Percentiles rank a stretch among this genome's conserved stretches.
Evolutionary conservation across 2,888 invertebrate genomes (phyloP).

Genomic region (Hartigia nigra): DNA sequence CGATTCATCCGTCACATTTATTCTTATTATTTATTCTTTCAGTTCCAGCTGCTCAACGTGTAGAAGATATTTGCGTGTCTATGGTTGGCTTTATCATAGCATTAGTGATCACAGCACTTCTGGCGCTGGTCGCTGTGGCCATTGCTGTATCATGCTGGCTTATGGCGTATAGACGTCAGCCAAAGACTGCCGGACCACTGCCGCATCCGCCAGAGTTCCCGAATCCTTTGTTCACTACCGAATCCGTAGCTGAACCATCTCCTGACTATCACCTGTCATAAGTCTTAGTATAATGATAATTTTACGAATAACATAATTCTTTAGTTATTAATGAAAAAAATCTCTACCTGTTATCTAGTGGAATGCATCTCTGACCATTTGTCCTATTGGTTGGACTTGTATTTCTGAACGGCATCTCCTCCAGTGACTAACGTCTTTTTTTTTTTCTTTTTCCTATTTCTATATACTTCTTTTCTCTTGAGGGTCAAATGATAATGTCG

Average conservation of each 20-base stretch:
- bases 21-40: slow-evolving; percentile 39
- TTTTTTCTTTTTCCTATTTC: slow-evolving; percentile 19
- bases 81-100: slow-evolving; percentile 94
- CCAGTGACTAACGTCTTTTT: slow-evolving; percentile 55
- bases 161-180: slow-evolving; percentile 90
- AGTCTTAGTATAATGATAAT: slow-evolving; percentile 35
- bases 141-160: slow-evolving; percentile 96
- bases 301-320: slow-evolving; percentile 44
- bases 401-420: slow-evolving; percentile 61
- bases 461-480: slow-evolving; percentile 11
- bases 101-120: slow-evolving; percentile 88
- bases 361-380: slow-evolving; percentile 58
- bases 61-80: slow-evolving; percentile 91
- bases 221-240: slow-evolving; percentile 90
- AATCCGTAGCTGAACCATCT: slow-evolving; percentile 84
- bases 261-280: slow-evolving; percentile 76
- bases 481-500: slow-evolving; percentile 8
- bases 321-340: slow-evolving; percentile 32
- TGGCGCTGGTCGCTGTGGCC: slow-evolving; percentile 93
- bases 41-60: slow-evolving; percentile 71
- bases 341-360: slow-evolving; percentile 22
- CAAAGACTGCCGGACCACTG: slow-evolving; percentile 88
- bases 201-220: slow-evolving; percentile 97
- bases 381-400: slow-evolving; percentile 54
- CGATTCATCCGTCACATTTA: background rate